A percentile compares a stretch with the other conserved stretches of the same genome.
phyloP scores from a whole-genome alignment of 2,113 vertebrate species.

The Channa maculata region DNA sequence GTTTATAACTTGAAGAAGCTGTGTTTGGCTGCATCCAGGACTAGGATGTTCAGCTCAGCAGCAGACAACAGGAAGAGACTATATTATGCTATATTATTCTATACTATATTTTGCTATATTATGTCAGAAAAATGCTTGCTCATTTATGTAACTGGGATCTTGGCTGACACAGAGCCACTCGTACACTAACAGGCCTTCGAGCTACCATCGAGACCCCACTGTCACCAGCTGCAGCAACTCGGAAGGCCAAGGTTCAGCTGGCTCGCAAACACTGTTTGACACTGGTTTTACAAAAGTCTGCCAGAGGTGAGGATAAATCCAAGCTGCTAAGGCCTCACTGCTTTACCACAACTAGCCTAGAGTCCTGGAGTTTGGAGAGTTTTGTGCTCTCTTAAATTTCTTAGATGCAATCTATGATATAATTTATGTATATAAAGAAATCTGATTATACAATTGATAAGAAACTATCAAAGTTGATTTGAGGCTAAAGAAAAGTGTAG shows the following conservation, averaged over 20 bases:
- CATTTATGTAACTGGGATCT: slow-evolving; percentile 29
- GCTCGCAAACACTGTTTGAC: slow-evolving; percentile 14
- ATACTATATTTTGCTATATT: no score
- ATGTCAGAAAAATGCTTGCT: slow-evolving; percentile 3
- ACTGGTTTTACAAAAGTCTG: neutral
- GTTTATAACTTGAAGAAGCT: neutral
- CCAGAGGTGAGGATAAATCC: slow-evolving; percentile 1
- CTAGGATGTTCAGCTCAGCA: neutral
- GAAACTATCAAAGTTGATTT: no score
- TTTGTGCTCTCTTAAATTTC: no score
- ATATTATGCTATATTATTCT: neutral
- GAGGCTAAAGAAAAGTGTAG: no score
- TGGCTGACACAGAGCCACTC: slow-evolving; percentile 23
- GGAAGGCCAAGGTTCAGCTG: slow-evolving; percentile 29
- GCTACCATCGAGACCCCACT: slow-evolving; percentile 7
- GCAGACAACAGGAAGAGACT: slow-evolving; percentile 7
- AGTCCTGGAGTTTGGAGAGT: no score
- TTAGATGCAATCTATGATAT: no score
- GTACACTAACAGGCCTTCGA: slow-evolving; percentile 5
- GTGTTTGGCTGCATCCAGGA: slow-evolving; percentile 13
- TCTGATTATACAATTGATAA: no score
- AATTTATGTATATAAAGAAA: no score
- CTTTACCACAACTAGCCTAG: neutral
- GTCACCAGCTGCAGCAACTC: slow-evolving; percentile 37
- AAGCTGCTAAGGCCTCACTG: neutral